A percentile compares a stretch with the other conserved stretches of the same genome.
phyloP scores from a whole-genome alignment of 2,113 vertebrate genomes.

The Corynorhinus townsendii region DNA sequence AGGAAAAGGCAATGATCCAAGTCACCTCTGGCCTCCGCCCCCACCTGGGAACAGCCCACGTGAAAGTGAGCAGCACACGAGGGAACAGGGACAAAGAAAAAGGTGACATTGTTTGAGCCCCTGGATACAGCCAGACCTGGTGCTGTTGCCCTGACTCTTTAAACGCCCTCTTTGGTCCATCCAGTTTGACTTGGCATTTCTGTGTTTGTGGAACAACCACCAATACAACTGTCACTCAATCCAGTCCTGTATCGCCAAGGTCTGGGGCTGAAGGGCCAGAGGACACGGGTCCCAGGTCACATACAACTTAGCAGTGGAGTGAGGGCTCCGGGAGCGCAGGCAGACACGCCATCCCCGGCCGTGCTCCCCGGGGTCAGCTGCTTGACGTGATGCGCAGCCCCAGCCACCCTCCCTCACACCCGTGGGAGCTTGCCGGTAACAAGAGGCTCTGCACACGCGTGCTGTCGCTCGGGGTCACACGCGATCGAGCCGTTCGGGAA shows the following conservation, averaged over 20 bases:
- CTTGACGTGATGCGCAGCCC: background rate
- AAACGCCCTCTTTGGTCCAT: background rate
- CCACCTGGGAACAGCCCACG: background rate
- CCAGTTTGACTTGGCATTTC: background rate
- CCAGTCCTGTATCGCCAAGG: background rate
- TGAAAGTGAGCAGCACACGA: background rate
- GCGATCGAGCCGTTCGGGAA: background rate
- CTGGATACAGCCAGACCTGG: slow-evolving; percentile 17
- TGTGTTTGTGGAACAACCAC: background rate
- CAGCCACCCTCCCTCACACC: background rate
- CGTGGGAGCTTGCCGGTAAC: background rate
- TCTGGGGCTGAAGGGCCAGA: background rate
- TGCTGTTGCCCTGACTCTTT: background rate
- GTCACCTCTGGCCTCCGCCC: background rate
- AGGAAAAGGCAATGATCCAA: background rate
- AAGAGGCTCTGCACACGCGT: background rate
- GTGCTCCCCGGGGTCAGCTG: background rate
- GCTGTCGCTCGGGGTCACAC: background rate
- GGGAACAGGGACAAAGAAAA: background rate
- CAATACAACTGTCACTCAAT: background rate
- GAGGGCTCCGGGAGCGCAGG: background rate
- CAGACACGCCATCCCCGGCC: background rate
- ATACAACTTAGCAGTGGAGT: background rate
- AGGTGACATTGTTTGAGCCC: background rate
- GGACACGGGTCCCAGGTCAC: background rate